Evolutionary conservation across 2,797 vertebrate species (phyloP).

Genomic region (Clarias laeviceps): DNA sequence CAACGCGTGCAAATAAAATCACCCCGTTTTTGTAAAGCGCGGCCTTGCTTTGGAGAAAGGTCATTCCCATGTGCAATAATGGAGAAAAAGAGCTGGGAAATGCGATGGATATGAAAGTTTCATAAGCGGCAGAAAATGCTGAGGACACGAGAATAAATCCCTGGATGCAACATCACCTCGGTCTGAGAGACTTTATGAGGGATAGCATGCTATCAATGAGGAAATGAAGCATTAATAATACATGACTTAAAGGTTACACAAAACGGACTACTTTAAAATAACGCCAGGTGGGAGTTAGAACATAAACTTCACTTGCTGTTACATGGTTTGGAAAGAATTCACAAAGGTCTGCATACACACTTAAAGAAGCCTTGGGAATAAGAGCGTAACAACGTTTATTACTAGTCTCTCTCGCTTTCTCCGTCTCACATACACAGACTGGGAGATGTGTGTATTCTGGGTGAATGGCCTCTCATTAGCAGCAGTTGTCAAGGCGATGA

Average conservation of each 20-base stretch:
- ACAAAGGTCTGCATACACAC: neutral
- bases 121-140: constrained; percentile 39
- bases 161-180: constrained; percentile 25
- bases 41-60: constrained; percentile 48
- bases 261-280: constrained; percentile 40
- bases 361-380: neutral
- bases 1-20: constrained; percentile 59
- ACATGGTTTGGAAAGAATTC: neutral
- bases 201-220: constrained; percentile 13
- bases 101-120: constrained; percentile 35
- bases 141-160: constrained; percentile 42
- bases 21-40: constrained; percentile 31
- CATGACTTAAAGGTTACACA: constrained; percentile 19
- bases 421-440: neutral
- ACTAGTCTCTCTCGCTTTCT: neutral
- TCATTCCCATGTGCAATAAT: constrained; percentile 49
- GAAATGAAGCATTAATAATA: constrained; percentile 37
- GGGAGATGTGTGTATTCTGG: neutral
- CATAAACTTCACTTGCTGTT: constrained; percentile 1
- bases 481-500: constrained; percentile 23
- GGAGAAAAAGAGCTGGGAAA: constrained; percentile 24
- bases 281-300: neutral
- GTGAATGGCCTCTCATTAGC: constrained; percentile 23
- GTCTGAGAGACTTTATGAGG: constrained; percentile 8
- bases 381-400: neutral